phyloP scores from a whole-genome alignment of 2,888 invertebrate species.

The Rotaria sp. region DNA sequence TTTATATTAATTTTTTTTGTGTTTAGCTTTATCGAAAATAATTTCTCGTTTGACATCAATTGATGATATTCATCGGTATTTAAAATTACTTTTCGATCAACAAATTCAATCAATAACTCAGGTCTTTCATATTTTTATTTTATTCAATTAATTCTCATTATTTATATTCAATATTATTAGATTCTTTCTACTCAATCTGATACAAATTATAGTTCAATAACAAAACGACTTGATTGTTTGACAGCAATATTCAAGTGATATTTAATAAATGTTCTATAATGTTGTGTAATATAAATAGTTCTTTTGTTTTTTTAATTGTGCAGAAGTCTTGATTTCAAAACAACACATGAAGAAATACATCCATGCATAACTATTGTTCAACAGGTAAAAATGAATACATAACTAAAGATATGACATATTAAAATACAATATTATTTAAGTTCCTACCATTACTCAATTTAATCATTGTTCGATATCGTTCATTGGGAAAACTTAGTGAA shows the following conservation, averaged over 20 bases:
- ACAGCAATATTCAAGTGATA: slow-evolving; percentile 13
- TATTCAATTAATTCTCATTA: neutral
- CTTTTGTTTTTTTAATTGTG: too few species aligned
- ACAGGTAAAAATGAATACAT: neutral
- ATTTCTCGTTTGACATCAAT: neutral
- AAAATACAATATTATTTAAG: neutral
- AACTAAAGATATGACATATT: too few species aligned
- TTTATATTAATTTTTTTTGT: neutral
- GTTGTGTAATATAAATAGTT: too few species aligned
- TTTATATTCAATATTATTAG: neutral
- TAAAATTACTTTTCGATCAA: slow-evolving; percentile 14
- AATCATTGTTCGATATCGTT: slow-evolving; percentile 10
- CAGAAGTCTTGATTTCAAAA: slow-evolving; percentile 27
- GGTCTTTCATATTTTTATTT: neutral
- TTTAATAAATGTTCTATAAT: too few species aligned
- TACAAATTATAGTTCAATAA: neutral
- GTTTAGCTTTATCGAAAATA: slow-evolving; percentile 12
- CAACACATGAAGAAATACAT: neutral
- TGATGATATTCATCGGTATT: slow-evolving; percentile 1
- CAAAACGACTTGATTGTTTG: slow-evolving; percentile 4
- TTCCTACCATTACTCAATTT: neutral
- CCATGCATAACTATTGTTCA: slow-evolving; percentile 17
- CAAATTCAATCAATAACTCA: neutral
- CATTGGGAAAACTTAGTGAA: neutral
- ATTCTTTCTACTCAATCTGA: neutral